These are phyloP conservation scores for Orchesella flavescens DNA, from an alignment of 2,888 invertebrate species.

Conservation along the genomic window DNA sequence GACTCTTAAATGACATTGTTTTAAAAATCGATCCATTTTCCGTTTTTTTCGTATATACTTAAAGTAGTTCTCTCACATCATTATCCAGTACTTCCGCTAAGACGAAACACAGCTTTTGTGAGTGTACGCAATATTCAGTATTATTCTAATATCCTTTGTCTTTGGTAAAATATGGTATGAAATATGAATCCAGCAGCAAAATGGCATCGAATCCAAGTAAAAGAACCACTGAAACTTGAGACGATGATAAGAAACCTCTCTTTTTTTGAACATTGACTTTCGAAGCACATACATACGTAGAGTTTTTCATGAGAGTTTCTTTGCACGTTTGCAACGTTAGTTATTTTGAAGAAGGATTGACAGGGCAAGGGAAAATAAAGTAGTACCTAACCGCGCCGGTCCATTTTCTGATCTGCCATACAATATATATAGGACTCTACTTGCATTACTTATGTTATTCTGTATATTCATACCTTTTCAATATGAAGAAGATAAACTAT, in stretches of 20 bases:
- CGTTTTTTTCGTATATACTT: constrained; percentile 26
- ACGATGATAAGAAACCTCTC: constrained; percentile 26
- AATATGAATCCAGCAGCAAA: constrained; percentile 24
- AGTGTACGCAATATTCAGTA: background rate
- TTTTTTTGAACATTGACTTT: constrained; percentile 23
- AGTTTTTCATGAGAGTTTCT: constrained; percentile 46
- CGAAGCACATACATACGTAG: constrained; percentile 38
- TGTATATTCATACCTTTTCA: too few relatives aligned
- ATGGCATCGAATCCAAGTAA: background rate
- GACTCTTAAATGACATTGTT: constrained; percentile 38
- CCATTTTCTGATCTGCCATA: background rate
- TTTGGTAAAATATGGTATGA: constrained; percentile 5
- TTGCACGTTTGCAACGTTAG: background rate
- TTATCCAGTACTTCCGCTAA: background rate
- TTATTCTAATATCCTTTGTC: too few relatives aligned
- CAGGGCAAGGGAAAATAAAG: constrained; percentile 16
- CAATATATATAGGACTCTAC: too few relatives aligned
- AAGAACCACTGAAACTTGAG: constrained; percentile 21
- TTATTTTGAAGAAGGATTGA: constrained; percentile 40
- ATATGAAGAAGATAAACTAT: too few relatives aligned
- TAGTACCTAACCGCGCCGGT: constrained; percentile 9
- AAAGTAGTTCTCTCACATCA: constrained; percentile 1
- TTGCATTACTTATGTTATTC: too few relatives aligned
- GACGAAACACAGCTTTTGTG: background rate
- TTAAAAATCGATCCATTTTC: constrained; percentile 58